Evolutionary conservation across 30 jellyfish, hydroid and myxozoan species (phyloP), one percentile per base, ranked within the genome.

Genomic region (Cassiopea andromeda): DNA sequence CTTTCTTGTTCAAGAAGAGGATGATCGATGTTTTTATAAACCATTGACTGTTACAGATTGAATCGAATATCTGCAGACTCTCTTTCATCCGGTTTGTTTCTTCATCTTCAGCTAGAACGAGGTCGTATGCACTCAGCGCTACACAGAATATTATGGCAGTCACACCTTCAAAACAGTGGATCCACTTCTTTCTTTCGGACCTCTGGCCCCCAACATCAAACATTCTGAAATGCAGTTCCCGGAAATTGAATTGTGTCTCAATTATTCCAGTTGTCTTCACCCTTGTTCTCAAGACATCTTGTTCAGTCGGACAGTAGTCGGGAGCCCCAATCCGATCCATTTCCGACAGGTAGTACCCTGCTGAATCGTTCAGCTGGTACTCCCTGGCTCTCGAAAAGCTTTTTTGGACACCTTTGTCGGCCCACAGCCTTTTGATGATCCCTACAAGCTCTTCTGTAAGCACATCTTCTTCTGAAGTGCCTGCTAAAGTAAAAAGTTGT

Each of bases 91-190:
- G 48, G 78, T 90, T 90, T 48, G 87, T 69, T 49, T 77, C 87
- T 44, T 76, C 83, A 61, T 90, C 97, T 57, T 90, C 99, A 15
- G 98, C 96, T 43, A 92, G 88, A 9, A 96, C 98, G 17, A 92
- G 93, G 85, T 96, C 98, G 82, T 96, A 96, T 27, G 94, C 99
- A 78, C 98, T 89, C 47, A 96, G 92, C 6, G 99, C 92, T 1
- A 82, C 93, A 83, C 88, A 75, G 72, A 73, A 90, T 16, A 90
- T 83, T 8, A 90, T 64, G 9, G 97, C 93, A 16, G 87, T 83
- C 50, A 90, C 91, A 68, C 82, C 97, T 48, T 76, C 97, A 73
- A 90, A 90, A 69, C 90, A 90, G 77, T 82, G 90, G 19, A 83
- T 82, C 97, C 97, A 90, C 69, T 90, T 90, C 77, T 80, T 73